A percentile compares a stretch with the other conserved stretches of the same genome.
These are phyloP conservation scores for Phaethornis superciliosus DNA, from an alignment of 2,113 vertebrate species.

Conservation along the genomic window DNA sequence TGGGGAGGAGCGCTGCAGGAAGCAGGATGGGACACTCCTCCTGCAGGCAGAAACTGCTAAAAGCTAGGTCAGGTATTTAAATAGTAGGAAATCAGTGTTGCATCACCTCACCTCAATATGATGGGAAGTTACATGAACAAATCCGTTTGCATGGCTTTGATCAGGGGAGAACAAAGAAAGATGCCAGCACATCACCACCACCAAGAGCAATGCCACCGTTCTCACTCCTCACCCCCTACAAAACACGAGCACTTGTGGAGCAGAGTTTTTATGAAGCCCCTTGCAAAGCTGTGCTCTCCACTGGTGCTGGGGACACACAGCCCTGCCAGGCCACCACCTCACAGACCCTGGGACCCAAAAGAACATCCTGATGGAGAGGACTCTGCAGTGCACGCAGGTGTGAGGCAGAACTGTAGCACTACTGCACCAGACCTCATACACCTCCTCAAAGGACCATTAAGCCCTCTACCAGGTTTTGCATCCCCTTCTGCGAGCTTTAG, in stretches of 20 bases:
- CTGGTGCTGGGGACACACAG: background rate
- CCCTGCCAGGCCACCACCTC: background rate
- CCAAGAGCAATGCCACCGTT: fast-evolving
- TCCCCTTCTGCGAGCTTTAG: fast-evolving
- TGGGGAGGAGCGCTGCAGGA: background rate
- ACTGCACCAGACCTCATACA: fast-evolving
- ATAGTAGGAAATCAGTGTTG: fast-evolving
- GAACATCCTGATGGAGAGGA: background rate
- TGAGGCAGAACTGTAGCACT: background rate
- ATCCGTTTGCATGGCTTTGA: background rate
- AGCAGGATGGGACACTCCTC: background rate
- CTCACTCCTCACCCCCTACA: background rate
- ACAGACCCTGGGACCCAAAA: background rate
- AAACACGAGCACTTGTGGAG: background rate
- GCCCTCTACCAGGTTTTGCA: background rate
- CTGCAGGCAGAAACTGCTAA: background rate
- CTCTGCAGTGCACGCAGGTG: fast-evolving
- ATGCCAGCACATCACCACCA: background rate
- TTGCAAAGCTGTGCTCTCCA: background rate
- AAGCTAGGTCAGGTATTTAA: background rate
- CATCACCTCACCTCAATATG: constrained; percentile 26
- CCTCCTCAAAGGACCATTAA: too few relatives aligned
- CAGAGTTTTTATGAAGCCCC: background rate
- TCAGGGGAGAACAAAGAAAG: background rate
- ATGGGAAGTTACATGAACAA: background rate